Base-by-base conservation (phyloP, 1,140 invertebrate species). In the Pomacea maculata region DNA sequence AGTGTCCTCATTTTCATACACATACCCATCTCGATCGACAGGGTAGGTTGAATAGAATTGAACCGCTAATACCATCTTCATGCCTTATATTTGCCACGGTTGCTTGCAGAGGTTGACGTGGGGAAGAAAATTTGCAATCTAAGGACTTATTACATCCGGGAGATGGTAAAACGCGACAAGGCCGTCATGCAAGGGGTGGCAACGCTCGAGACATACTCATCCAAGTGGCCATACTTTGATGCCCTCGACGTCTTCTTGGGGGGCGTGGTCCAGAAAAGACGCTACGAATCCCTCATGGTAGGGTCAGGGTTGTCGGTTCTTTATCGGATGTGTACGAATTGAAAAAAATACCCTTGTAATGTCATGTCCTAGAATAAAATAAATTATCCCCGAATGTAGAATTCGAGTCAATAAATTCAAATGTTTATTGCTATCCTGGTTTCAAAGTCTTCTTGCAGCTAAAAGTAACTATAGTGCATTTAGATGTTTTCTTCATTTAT, bases 71-170 rank as follows among this genome's bases (percentile, higher is more conserved):
- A 25, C 25, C 25, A 25, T 25, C 25, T 25, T 25, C n/a, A n/a
- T n/a, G n/a, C n/a, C n/a, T n/a, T n/a, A n/a, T n/a, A n/a, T n/a
- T n/a, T 45, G 34, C 34, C 34, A 45, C 34, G 34, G 5, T n/a
- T 34, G n/a, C n/a, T 52, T 45, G 10, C 67, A 77, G 75, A 77
- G 63, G 75, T 77, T 61, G 75, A 77, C 64, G 75, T 77, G 63
- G 64, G 75, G n/a, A 77, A 77, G 64, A 77, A 77, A 63, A 77
- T 77, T 65, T 67, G 75, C 21, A 77, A 77, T 65, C 64, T 77
- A 65, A 3, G 75, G 34, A 77, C 75, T 10, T 77, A 77, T 29
- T 77, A 77, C 34, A 25, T 77, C 17, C 75, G 75, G 12, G 75
- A 77, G n/a, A 67, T 77, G 75, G 54, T 77, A 14, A 77, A 77